Conservation (phyloP, 2,113 vertebrate genomes). For the Tricholaema leucomelas region DNA sequence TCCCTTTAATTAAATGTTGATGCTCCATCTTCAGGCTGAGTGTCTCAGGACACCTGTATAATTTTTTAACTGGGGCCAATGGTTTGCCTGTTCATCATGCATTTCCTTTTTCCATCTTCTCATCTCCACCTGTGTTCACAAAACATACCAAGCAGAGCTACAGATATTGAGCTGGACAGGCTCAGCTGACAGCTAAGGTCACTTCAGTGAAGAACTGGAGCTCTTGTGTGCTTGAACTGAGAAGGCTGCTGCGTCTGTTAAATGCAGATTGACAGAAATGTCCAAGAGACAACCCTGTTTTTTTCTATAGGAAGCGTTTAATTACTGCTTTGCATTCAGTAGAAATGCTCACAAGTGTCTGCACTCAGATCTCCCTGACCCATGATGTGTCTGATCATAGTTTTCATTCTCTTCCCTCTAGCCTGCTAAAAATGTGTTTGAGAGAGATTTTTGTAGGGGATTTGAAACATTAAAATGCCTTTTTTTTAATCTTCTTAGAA, state of each 20-base stretch:
- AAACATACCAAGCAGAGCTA: background rate
- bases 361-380: background rate
- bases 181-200: conserved; percentile 71
- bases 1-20: conserved; percentile 70
- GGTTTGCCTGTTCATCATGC: conserved; percentile 16
- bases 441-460: background rate
- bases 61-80: conserved; percentile 61
- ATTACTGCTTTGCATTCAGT: conserved; percentile 58
- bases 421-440: background rate
- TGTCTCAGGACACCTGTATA: conserved; percentile 62
- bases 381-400: background rate
- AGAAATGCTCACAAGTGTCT: conserved; percentile 1
- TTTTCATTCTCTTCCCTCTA: conserved; percentile 11
- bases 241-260: conserved; percentile 40
- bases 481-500: background rate
- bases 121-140: background rate
- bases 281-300: conserved; percentile 57
- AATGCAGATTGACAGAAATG: conserved; percentile 67
- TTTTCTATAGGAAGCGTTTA: conserved; percentile 57
- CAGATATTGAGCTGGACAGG: conserved; percentile 57
- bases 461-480: conserved; percentile 43
- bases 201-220: conserved; percentile 26
- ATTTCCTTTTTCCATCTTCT: background rate
- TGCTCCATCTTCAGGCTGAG: conserved; percentile 64
- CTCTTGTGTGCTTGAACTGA: conserved; percentile 37